These are phyloP conservation scores for Oncorhynchus kisutch DNA, from an alignment of 2,113 vertebrate species.

Conservation along the genomic window DNA sequence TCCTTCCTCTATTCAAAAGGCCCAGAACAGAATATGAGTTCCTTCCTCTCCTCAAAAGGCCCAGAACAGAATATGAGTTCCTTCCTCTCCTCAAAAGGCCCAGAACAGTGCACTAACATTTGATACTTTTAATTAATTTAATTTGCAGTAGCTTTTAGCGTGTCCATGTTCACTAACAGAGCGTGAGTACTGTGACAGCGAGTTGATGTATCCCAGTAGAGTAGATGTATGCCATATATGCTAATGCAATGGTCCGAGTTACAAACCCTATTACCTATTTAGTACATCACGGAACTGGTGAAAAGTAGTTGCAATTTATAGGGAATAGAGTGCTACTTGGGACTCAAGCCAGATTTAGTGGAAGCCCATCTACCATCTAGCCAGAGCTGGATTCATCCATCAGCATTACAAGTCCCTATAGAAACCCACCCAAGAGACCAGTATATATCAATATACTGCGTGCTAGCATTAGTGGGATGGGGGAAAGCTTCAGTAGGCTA, in stretches of 20 bases:
- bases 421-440: conserved; percentile 32
- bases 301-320: conserved; percentile 16
- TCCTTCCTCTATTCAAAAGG: too few relatives aligned
- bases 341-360: conserved; percentile 25
- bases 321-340: too few relatives aligned
- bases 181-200: background rate
- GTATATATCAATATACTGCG: conserved; percentile 40
- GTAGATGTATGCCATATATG: background rate
- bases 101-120: background rate
- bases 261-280: too few relatives aligned
- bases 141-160: conserved; percentile 28
- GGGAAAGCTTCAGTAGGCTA: background rate
- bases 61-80: too few relatives aligned
- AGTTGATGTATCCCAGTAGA: conserved; percentile 13
- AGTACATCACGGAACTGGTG: background rate
- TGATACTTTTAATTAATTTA: conserved; percentile 27
- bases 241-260: background rate
- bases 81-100: background rate
- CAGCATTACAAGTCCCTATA: conserved; percentile 41
- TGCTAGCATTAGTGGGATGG: conserved; percentile 25
- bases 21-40: too few relatives aligned
- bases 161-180: conserved; percentile 44
- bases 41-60: too few relatives aligned
- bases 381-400: conserved; percentile 38
- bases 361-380: conserved; percentile 19